These are phyloP conservation scores for Albula glossodonta DNA, from an alignment of 2,113 vertebrate genomes.

Conservation along the genomic window DNA sequence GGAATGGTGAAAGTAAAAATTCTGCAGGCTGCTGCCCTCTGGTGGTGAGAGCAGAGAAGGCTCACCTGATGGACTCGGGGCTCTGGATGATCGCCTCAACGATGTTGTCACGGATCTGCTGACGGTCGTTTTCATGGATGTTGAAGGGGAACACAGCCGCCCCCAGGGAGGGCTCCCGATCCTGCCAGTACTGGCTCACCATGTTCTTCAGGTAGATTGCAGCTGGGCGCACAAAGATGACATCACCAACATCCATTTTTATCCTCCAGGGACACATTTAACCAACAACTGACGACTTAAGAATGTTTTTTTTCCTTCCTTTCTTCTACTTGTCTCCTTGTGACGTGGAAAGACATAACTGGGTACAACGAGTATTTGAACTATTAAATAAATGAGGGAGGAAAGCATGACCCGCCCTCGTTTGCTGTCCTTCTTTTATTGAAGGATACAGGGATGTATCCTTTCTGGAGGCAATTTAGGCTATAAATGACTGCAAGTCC, in stretches of 20 bases:
- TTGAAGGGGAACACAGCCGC: conserved; percentile 91
- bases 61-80: conserved; percentile 90
- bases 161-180: conserved; percentile 85
- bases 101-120: conserved; percentile 93
- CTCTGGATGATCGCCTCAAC: conserved; percentile 94
- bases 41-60: conserved; percentile 1
- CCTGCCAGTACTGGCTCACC: conserved; percentile 97
- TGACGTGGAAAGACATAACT: no score
- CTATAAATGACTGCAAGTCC: no score
- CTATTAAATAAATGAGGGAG: neutral
- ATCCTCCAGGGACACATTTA: neutral
- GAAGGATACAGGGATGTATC: no score
- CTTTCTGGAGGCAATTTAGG: no score
- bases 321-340: no score
- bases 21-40: no score
- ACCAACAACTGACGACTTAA: no score
- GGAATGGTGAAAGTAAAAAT: no score
- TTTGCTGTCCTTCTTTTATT: no score
- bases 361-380: no score
- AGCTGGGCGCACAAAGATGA: conserved; percentile 63
- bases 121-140: conserved; percentile 94
- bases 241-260: neutral
- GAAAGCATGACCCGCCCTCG: no score
- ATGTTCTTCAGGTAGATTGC: conserved; percentile 99
- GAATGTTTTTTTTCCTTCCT: no score